A percentile compares a stretch with the other conserved stretches of the same genome.
phyloP scores from a whole-genome alignment of 23 tunicate species.

The Styela clava region DNA sequence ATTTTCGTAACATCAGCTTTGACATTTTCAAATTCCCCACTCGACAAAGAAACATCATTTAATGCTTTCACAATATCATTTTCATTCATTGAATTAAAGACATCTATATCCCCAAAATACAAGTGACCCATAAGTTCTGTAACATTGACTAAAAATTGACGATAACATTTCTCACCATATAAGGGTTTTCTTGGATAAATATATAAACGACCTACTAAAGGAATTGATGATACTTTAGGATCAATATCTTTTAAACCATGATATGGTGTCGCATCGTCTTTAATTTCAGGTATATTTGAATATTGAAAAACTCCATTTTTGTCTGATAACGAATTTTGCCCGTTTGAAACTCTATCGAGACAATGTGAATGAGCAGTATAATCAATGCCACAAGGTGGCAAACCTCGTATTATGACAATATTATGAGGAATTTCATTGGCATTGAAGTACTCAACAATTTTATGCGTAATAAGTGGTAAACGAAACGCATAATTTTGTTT shows the following conservation, averaged over 20 bases:
- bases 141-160: conserved; percentile 15
- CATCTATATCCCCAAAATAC: conserved; percentile 23
- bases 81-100: conserved; percentile 18
- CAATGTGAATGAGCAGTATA: too few relatives aligned
- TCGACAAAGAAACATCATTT: neutral
- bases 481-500: neutral
- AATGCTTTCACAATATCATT: conserved; percentile 15
- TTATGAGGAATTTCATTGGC: conserved; percentile 21
- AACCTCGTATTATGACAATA: conserved; percentile 28
- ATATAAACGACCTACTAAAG: conserved; percentile 12
- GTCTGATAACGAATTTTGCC: neutral
- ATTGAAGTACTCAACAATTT: conserved; percentile 8
- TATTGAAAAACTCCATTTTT: neutral
- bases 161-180: conserved; percentile 26
- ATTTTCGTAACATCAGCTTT: conserved; percentile 2
- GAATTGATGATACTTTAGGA: neutral
- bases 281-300: conserved; percentile 10
- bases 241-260: neutral
- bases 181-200: conserved; percentile 19
- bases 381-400: too few relatives aligned
- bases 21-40: neutral
- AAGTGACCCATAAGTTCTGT: conserved; percentile 27
- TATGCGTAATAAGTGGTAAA: conserved; percentile 4
- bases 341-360: neutral
- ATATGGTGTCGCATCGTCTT: conserved; percentile 6